These are phyloP conservation scores for Corythornis cristatus DNA, from an alignment of 2,113 vertebrate species.

Conservation along the genomic window DNA sequence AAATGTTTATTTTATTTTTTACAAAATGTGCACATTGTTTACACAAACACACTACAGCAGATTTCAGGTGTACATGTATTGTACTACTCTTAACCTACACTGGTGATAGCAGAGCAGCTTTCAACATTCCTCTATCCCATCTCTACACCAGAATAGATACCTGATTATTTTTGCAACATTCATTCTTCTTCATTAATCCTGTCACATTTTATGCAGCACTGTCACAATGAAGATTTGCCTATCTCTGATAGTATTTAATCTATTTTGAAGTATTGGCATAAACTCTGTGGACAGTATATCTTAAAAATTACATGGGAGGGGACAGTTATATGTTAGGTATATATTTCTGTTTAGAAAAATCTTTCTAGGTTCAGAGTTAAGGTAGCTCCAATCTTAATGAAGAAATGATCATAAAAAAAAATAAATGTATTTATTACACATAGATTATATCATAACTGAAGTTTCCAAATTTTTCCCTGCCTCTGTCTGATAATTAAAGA, in stretches of 20 bases:
- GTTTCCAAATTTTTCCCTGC: not conserved
- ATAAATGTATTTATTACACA: not conserved
- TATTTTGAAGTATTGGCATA: slow-evolving; percentile 42
- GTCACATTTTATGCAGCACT: slow-evolving; percentile 50
- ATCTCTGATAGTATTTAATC: slow-evolving; percentile 37
- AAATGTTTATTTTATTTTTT: slow-evolving; percentile 57
- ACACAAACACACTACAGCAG: slow-evolving; percentile 76
- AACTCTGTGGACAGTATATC: slow-evolving; percentile 20
- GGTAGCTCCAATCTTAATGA: slow-evolving; percentile 9
- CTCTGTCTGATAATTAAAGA: not conserved
- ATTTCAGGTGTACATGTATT: slow-evolving; percentile 81
- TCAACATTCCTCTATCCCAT: slow-evolving; percentile 65
- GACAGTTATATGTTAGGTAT: not conserved
- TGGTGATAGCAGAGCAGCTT: slow-evolving; percentile 79
- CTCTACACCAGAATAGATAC: slow-evolving; percentile 84
- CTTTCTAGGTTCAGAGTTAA: slow-evolving; percentile 1
- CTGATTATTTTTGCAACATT: slow-evolving; percentile 74
- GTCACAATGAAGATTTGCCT: slow-evolving; percentile 50
- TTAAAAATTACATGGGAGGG: not conserved
- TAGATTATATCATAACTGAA: not conserved
- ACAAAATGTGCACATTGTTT: slow-evolving; percentile 83
- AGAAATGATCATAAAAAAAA: slow-evolving; percentile 14
- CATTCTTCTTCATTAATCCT: slow-evolving; percentile 51
- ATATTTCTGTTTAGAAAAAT: not conserved
- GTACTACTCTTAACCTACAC: slow-evolving; percentile 82